phyloP scores from a whole-genome alignment of 2,888 invertebrate genomes.

The Leptinotarsa haldemani region DNA sequence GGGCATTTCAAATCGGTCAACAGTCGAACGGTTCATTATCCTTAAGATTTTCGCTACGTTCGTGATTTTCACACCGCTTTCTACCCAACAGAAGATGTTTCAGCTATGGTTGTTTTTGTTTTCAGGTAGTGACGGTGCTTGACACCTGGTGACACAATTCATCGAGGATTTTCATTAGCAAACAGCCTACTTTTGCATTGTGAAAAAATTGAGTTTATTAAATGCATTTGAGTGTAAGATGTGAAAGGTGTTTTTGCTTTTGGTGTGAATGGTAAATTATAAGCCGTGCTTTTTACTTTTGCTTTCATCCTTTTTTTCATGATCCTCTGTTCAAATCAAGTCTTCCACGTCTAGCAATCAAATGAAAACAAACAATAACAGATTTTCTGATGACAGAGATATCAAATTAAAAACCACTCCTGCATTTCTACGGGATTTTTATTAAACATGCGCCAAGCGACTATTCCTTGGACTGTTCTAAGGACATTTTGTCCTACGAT shows the following conservation, averaged over 20 bases:
- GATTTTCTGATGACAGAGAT: too few species aligned
- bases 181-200: background rate
- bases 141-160: conserved; percentile 6
- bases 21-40: conserved; percentile 10
- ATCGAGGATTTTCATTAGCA: background rate
- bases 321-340: too few species aligned
- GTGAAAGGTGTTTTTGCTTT: background rate
- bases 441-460: too few species aligned
- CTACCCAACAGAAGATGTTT: background rate
- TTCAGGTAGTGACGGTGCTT: background rate
- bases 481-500: too few species aligned
- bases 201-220: background rate
- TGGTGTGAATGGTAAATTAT: background rate
- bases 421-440: too few species aligned
- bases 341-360: too few species aligned
- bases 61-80: conserved; percentile 6
- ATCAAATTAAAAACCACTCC: too few species aligned
- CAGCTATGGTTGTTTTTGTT: conserved; percentile 12
- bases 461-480: too few species aligned
- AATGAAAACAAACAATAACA: too few species aligned
- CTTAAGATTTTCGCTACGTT: conserved; percentile 3
- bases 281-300: background rate
- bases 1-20: conserved; percentile 1
- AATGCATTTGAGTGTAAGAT: background rate
- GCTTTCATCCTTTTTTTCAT: background rate